Percentiles rank a stretch among this genome's conserved stretches.
phyloP scores from a whole-genome alignment of 2,113 vertebrate genomes.

The Corythornis vintsioides region DNA sequence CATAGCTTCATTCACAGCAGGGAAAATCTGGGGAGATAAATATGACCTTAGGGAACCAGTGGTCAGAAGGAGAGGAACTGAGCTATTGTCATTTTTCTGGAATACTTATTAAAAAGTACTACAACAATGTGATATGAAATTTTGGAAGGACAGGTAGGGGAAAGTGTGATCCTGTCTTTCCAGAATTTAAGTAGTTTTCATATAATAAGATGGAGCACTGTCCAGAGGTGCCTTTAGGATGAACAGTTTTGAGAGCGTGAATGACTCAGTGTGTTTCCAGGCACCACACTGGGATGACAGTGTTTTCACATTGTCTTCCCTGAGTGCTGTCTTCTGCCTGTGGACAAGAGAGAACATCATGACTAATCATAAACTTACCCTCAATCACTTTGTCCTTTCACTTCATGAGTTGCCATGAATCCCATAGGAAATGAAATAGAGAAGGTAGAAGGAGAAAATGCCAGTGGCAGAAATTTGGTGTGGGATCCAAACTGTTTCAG shows the following conservation, averaged over 20 bases:
- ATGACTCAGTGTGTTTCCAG: background rate
- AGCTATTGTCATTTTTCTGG: background rate
- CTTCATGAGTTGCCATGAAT: background rate
- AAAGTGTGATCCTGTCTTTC: background rate
- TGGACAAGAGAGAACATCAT: background rate
- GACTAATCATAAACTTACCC: background rate
- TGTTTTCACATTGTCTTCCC: background rate
- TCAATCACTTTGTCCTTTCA: background rate
- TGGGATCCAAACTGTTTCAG: background rate
- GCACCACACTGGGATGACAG: background rate
- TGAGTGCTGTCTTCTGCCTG: background rate
- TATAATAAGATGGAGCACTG: constrained; percentile 6
- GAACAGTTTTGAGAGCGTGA: background rate
- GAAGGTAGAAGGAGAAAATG: background rate
- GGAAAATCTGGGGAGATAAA: background rate
- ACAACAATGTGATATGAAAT: background rate
- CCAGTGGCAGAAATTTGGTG: background rate
- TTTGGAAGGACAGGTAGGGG: background rate
- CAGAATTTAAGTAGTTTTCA: background rate
- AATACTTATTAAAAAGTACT: background rate
- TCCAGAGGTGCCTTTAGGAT: background rate
- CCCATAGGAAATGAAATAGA: background rate
- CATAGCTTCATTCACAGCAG: background rate
- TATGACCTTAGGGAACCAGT: background rate
- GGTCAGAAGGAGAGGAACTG: background rate